phyloP scores from a whole-genome alignment of 2,113 vertebrate genomes.

The Isichthys henryi region DNA sequence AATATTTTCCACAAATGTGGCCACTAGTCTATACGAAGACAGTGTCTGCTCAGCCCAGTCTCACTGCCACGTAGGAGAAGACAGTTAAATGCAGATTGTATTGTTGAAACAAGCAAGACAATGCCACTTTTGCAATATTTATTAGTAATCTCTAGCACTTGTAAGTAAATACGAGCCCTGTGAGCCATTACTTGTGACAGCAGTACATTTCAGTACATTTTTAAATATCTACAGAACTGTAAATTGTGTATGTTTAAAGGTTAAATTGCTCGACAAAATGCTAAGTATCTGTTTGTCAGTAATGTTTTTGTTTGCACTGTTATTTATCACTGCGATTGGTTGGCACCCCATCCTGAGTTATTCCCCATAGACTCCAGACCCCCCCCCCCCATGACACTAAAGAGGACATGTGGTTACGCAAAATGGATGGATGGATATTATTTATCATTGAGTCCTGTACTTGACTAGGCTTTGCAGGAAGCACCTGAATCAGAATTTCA shows the following conservation, averaged over 20 bases:
- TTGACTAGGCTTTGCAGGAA: not conserved
- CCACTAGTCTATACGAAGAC: not conserved
- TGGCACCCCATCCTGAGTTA: not conserved
- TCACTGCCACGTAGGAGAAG: not conserved
- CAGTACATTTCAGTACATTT: not conserved
- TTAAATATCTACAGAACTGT: not conserved
- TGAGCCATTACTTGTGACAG: not conserved
- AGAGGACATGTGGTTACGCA: not conserved
- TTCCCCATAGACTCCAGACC: not conserved
- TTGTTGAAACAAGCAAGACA: not conserved
- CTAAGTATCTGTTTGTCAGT: not conserved
- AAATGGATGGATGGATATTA: not conserved
- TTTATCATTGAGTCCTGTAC: not conserved
- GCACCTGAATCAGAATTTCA: not conserved
- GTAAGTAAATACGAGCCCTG: not conserved
- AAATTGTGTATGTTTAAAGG: not conserved
- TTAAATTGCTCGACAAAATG: not conserved
- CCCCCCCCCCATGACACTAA: not conserved
- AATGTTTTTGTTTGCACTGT: not conserved
- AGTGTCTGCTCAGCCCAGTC: not conserved
- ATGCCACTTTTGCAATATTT: not conserved
- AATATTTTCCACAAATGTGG: not conserved
- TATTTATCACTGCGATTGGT: not conserved
- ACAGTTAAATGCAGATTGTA: not conserved
- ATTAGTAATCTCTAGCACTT: not conserved